Percentiles rank a stretch among this genome's conserved stretches.
phyloP scores from a whole-genome alignment of 37 sponge, comb jelly and placozoan species.

The Aphrocallistes beatrix region DNA sequence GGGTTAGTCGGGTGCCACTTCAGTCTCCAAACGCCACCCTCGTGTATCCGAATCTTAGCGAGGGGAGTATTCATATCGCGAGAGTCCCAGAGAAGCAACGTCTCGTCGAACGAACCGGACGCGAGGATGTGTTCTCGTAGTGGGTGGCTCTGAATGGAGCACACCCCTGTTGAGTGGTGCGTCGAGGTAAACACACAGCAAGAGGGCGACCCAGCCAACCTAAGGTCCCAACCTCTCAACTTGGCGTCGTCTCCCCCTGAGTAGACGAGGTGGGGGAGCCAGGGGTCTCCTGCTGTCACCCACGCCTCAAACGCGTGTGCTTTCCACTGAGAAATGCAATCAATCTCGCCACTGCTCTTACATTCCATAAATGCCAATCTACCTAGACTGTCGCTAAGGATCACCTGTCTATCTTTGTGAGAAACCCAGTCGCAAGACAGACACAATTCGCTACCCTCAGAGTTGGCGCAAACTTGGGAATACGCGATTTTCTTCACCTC shows the following conservation, averaged over 20 bases:
- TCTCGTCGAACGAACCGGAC: slow-evolving; percentile 80
- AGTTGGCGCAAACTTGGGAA: background rate
- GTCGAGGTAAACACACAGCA: background rate
- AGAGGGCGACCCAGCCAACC: background rate
- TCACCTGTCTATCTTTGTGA: background rate
- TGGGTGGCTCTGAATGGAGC: slow-evolving; percentile 59
- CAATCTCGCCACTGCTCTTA: background rate
- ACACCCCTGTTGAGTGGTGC: slow-evolving; percentile 79
- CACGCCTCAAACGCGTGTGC: slow-evolving; percentile 79
- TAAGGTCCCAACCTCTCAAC: slow-evolving; percentile 21
- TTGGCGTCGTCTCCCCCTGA: slow-evolving; percentile 40
- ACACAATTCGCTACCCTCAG: background rate
- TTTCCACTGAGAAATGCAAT: slow-evolving; percentile 27
- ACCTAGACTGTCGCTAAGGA: slow-evolving; percentile 24
- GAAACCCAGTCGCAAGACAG: background rate
- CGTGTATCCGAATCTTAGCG: slow-evolving; percentile 25
- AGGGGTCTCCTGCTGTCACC: slow-evolving; percentile 40
- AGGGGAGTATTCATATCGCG: slow-evolving; percentile 42
- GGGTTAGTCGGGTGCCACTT: slow-evolving; percentile 53
- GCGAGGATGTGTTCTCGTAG: slow-evolving; percentile 23
- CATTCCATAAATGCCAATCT: slow-evolving; percentile 7
- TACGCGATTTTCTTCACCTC: background rate
- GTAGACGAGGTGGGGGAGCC: slow-evolving; percentile 35
- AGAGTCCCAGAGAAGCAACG: slow-evolving; percentile 52
- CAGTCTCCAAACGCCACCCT: slow-evolving; percentile 89